Percentiles rank a stretch among this genome's conserved stretches.
Conservation (phyloP, 2,888 invertebrate genomes). For the Schizaphis graminum region DNA sequence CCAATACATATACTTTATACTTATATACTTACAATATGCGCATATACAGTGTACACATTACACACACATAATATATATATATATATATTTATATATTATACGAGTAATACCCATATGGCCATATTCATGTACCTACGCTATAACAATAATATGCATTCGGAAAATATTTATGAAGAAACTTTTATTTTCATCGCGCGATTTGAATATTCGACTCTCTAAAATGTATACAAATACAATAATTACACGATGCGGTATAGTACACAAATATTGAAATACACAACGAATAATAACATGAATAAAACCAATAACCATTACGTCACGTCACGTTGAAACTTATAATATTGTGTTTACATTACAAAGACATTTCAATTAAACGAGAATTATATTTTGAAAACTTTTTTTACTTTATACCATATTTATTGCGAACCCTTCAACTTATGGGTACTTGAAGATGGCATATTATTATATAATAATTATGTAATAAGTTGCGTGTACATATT, state of each 20-base stretch:
- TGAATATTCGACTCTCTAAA: neutral
- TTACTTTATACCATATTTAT: neutral
- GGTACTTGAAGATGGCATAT: neutral
- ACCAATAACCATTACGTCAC: neutral
- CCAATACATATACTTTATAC: neutral
- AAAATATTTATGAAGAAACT: neutral
- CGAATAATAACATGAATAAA: neutral
- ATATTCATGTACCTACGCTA: neutral
- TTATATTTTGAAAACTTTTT: neutral
- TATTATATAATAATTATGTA: neutral
- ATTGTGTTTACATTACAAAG: neutral
- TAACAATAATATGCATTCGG: neutral
- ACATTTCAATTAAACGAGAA: neutral
- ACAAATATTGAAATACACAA: neutral
- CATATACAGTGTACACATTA: neutral
- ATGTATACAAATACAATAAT: neutral
- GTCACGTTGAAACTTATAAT: neutral
- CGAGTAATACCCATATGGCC: neutral
- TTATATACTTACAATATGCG: neutral
- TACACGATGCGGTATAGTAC: neutral
- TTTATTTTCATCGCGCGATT: neutral
- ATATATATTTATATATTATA: neutral
- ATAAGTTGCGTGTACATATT: neutral
- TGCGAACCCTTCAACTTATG: neutral
- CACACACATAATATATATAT: no score